Percentiles rank a stretch among this genome's conserved stretches.
Conservation (phyloP, 2,888 invertebrate genomes). For the Phania funesta region DNA sequence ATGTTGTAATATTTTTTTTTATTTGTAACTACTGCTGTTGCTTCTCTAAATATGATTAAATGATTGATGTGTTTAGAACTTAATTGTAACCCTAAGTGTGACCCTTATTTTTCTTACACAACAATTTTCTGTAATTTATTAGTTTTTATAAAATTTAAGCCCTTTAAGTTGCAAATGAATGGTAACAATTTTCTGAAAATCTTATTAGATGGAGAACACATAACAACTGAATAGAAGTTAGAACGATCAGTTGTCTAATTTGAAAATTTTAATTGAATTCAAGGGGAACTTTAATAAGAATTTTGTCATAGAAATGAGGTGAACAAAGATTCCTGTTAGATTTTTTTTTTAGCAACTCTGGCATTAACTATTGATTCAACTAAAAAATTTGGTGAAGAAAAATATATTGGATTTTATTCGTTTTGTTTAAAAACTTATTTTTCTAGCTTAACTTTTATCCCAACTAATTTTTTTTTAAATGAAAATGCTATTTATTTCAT, state of each 20-base stretch:
- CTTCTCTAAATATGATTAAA: constrained; percentile 70
- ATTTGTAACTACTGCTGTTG: background rate
- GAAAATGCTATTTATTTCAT: too few relatives aligned
- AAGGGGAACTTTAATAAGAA: background rate
- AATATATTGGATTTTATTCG: too few relatives aligned
- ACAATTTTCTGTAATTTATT: background rate
- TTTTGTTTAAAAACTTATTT: too few relatives aligned
- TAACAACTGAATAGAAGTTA: background rate
- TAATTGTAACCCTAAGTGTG: constrained; percentile 75
- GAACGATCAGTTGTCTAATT: background rate
- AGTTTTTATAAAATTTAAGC: background rate
- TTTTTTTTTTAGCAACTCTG: too few relatives aligned
- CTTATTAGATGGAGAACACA: background rate
- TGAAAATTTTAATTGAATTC: background rate
- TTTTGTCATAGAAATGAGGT: too few relatives aligned
- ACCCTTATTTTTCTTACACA: constrained; percentile 70
- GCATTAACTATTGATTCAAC: too few relatives aligned
- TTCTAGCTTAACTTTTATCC: too few relatives aligned
- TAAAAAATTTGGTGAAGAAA: too few relatives aligned
- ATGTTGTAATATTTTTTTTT: constrained; percentile 33
- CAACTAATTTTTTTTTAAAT: too few relatives aligned
- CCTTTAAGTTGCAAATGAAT: constrained; percentile 1
- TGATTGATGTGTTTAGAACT: constrained; percentile 78
- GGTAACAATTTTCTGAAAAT: background rate
- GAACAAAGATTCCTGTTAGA: too few relatives aligned